These are phyloP conservation scores for Pipistrellus nathusii DNA, from an alignment of 2,797 vertebrate species.

Conservation along the genomic window DNA sequence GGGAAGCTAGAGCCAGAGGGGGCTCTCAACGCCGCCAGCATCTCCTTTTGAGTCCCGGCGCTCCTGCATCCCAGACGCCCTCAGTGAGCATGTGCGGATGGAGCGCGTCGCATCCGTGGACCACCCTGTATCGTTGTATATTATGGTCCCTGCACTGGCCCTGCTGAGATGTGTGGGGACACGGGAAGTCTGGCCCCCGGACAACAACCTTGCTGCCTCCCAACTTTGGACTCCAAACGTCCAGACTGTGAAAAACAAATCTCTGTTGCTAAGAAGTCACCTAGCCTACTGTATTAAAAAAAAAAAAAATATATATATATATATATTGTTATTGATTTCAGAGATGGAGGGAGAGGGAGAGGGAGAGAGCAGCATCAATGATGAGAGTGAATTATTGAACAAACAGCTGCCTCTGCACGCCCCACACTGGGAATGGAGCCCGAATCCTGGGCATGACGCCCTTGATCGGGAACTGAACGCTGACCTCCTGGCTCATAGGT, in stretches of 20 bases:
- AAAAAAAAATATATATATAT: too few relatives aligned
- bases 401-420: too few relatives aligned
- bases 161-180: neutral
- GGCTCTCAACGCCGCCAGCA: neutral
- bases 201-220: neutral
- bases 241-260: neutral
- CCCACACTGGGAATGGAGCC: too few relatives aligned
- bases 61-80: neutral
- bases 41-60: neutral
- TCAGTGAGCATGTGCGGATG: neutral
- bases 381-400: too few relatives aligned
- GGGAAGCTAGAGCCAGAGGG: neutral
- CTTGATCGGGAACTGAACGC: too few relatives aligned
- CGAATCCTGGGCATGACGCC: too few relatives aligned
- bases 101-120: neutral
- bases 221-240: neutral
- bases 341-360: too few relatives aligned
- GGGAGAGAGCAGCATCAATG: too few relatives aligned
- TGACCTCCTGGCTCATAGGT: too few relatives aligned
- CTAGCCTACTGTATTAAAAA: too few relatives aligned
- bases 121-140: accelerated
- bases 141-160: too few relatives aligned
- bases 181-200: neutral
- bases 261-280: neutral
- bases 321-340: too few relatives aligned